phyloP scores from a whole-genome alignment of 2,113 vertebrate species.

The Rutilus rutilus region DNA sequence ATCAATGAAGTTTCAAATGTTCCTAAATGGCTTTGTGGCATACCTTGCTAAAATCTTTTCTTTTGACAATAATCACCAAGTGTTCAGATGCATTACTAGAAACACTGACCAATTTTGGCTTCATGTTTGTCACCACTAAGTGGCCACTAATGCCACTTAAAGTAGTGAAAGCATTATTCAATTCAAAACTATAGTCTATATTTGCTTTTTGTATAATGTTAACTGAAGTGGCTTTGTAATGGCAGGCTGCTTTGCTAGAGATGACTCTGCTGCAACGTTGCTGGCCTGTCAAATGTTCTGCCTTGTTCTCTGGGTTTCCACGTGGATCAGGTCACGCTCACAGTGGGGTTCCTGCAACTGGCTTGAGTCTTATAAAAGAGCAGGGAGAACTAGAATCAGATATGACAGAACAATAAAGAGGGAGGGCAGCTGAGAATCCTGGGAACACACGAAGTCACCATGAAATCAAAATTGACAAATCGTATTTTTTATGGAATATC shows the following conservation, averaged over 20 bases:
- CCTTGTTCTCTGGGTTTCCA: slow-evolving; percentile 9
- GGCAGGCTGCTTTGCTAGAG: neutral
- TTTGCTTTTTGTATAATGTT: neutral
- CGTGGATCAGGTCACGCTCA: neutral
- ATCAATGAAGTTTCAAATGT: slow-evolving; percentile 1
- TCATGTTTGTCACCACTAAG: neutral
- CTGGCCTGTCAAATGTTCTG: slow-evolving; percentile 18
- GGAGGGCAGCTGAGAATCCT: neutral
- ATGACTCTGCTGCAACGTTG: slow-evolving; percentile 1
- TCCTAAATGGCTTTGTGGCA: neutral
- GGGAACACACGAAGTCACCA: neutral
- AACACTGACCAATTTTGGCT: neutral
- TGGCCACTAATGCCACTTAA: neutral
- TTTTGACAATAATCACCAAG: neutral
- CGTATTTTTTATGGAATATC: too few species aligned
- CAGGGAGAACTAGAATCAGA: slow-evolving; percentile 3
- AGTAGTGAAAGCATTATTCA: slow-evolving; percentile 5
- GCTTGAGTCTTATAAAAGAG: slow-evolving; percentile 31
- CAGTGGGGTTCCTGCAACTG: neutral
- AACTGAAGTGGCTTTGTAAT: slow-evolving; percentile 8
- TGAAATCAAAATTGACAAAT: too few species aligned
- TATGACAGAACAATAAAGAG: neutral
- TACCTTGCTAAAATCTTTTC: neutral
- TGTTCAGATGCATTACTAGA: neutral
- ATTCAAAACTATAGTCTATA: neutral